Percentiles rank a stretch among this genome's conserved stretches.
Evolutionary conservation across 2,113 vertebrate species (phyloP).

Genomic region (Emydocephalus ijimae): DNA sequence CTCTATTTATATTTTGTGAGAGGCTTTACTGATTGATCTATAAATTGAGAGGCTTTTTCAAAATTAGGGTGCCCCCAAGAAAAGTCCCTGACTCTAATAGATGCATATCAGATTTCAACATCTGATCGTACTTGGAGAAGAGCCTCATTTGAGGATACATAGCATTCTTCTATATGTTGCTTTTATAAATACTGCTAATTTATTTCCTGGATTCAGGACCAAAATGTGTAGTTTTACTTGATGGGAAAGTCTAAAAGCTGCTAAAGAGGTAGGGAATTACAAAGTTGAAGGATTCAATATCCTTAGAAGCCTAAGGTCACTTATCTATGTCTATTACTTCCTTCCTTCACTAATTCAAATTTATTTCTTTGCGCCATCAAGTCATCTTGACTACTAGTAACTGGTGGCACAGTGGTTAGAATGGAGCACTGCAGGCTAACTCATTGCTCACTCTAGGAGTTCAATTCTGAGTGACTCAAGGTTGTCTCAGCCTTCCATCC

Average conservation of each 20-base stretch:
- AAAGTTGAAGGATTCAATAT: neutral
- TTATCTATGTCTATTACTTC: neutral
- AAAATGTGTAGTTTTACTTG: neutral
- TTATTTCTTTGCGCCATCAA: neutral
- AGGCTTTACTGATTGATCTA: neutral
- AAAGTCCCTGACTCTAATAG: neutral
- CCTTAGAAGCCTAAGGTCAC: neutral
- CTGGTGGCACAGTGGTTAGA: too few species aligned
- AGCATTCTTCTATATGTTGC: neutral
- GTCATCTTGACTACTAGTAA: neutral
- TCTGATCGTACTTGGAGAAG: neutral
- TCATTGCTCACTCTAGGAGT: too few species aligned
- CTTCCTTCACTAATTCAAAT: neutral
- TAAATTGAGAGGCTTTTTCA: neutral
- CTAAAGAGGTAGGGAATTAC: neutral
- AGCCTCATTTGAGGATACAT: neutral
- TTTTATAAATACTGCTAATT: neutral
- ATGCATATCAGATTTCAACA: neutral
- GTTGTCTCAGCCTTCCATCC: too few species aligned
- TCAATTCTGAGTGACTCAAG: too few species aligned
- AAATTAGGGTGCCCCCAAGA: neutral
- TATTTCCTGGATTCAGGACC: neutral
- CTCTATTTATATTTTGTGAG: neutral
- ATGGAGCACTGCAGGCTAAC: too few species aligned
- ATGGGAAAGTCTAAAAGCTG: neutral